Conservation (phyloP, 2,113 vertebrate species). For the Scomber scombrus region DNA sequence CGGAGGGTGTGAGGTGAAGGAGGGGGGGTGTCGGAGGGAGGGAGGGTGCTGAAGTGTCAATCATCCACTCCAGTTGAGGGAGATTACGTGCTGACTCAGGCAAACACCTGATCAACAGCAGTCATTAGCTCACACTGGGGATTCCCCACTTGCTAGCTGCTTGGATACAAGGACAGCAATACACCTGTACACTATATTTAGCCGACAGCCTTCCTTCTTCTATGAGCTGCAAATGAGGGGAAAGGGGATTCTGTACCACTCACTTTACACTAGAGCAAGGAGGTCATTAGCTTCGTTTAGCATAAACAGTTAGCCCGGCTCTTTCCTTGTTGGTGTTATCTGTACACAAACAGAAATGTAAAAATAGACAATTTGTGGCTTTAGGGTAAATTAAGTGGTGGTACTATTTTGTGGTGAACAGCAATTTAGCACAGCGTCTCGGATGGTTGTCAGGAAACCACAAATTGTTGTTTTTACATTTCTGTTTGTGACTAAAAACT, state of each 20-base stretch:
- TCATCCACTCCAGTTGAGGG: slow-evolving; percentile 45
- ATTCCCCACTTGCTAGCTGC: slow-evolving; percentile 50
- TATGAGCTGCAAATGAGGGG: not conserved
- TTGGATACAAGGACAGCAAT: not conserved
- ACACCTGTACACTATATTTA: slow-evolving; percentile 46
- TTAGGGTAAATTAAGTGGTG: too few relatives aligned
- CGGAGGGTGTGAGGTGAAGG: slow-evolving; percentile 26
- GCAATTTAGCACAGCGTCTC: too few relatives aligned
- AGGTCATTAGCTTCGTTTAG: too few relatives aligned
- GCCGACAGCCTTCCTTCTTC: not conserved
- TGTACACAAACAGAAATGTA: too few relatives aligned
- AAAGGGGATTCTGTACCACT: not conserved
- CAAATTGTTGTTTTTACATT: too few relatives aligned
- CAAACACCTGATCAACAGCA: slow-evolving; percentile 66
- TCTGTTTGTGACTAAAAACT: too few relatives aligned
- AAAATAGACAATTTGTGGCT: too few relatives aligned
- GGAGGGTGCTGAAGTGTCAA: slow-evolving; percentile 34
- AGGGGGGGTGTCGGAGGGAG: not conserved
- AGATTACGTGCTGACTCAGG: slow-evolving; percentile 79
- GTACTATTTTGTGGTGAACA: too few relatives aligned
- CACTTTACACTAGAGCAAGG: too few relatives aligned
- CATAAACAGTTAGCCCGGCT: too few relatives aligned
- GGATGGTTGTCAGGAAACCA: too few relatives aligned
- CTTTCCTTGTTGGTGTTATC: too few relatives aligned
- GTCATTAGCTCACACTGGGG: slow-evolving; percentile 55